Evolutionary conservation across 2,797 vertebrate species (phyloP).

Genomic region (Prionace glauca): DNA sequence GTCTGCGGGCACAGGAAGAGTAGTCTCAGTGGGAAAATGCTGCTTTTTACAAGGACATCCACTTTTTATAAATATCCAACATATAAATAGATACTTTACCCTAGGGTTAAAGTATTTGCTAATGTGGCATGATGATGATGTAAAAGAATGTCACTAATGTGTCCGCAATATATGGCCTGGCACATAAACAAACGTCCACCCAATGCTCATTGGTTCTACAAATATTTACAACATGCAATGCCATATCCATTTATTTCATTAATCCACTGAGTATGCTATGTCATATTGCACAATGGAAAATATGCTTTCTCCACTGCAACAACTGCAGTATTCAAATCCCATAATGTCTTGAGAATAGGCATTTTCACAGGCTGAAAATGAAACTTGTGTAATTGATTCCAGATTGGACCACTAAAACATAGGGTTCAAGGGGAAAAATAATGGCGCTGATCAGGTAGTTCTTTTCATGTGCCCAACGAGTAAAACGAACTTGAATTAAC

Average conservation of each 20-base stretch:
- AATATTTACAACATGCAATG: neutral
- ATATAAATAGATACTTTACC: neutral
- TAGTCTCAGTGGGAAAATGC: neutral
- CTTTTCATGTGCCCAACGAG: too few relatives aligned
- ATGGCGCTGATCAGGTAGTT: neutral
- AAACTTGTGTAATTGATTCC: neutral
- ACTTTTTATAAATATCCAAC: neutral
- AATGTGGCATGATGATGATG: neutral
- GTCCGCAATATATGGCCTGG: neutral
- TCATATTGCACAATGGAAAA: neutral
- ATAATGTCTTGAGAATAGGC: neutral
- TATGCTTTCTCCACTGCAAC: conserved; percentile 12
- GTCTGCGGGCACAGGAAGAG: neutral
- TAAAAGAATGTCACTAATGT: neutral
- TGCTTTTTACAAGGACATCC: neutral
- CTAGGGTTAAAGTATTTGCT: neutral
- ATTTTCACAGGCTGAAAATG: neutral
- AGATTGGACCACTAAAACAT: neutral
- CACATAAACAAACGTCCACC: neutral
- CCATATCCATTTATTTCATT: neutral
- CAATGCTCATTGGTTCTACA: neutral
- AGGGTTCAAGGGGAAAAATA: neutral
- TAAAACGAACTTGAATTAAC: too few relatives aligned
- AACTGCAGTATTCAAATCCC: neutral
- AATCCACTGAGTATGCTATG: neutral